Conservation (phyloP, 2,113 vertebrate genomes). For the Gallinago paraguaiae region DNA sequence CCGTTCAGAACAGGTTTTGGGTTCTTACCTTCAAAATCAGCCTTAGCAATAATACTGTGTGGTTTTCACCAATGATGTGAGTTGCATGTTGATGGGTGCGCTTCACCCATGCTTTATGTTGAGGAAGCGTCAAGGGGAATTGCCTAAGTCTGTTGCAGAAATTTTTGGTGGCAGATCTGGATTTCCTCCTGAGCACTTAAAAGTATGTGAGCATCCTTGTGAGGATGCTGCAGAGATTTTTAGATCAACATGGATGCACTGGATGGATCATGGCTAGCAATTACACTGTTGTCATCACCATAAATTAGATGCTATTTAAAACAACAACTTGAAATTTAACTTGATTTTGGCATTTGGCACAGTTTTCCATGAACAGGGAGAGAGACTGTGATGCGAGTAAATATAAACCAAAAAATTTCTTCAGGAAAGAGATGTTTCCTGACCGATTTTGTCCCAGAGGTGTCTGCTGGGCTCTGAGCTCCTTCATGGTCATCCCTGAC, state of each 20-base stretch:
- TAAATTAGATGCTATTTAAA: background rate
- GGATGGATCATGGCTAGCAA: background rate
- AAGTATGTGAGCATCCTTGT: no score
- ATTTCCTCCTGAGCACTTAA: background rate
- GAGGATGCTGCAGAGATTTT: background rate
- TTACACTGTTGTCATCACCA: background rate
- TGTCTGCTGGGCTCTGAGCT: background rate
- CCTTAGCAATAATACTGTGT: background rate
- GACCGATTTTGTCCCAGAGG: background rate
- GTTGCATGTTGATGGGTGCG: no score
- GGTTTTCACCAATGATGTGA: no score
- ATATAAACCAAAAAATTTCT: background rate
- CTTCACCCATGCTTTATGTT: background rate
- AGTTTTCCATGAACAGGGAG: background rate
- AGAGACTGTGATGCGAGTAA: background rate
- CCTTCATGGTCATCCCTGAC: background rate
- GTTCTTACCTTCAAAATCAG: background rate
- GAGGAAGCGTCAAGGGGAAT: background rate
- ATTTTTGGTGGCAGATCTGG: background rate
- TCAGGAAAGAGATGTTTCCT: background rate
- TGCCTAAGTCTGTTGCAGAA: background rate
- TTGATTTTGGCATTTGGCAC: background rate
- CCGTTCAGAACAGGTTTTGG: rapidly evolving
- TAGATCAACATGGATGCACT: background rate
- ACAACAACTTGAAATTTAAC: background rate